Evolutionary conservation across 2,797 vertebrate genomes (phyloP).

Genomic region (Takifugu rubripes): DNA sequence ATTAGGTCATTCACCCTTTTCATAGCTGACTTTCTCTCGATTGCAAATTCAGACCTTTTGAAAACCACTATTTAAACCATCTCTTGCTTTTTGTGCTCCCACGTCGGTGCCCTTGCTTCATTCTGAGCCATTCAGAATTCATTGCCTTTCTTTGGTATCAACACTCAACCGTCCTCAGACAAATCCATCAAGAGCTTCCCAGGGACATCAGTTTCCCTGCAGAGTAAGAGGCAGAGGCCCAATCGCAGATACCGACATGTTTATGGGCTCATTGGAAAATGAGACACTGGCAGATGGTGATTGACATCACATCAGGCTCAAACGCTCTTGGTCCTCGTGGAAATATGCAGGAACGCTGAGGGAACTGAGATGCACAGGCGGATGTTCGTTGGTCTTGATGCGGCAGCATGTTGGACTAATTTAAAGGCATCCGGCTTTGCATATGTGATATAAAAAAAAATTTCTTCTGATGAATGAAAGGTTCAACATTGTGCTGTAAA

Average conservation of each 20-base stretch:
- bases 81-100: background rate
- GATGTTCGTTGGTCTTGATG: too few relatives aligned
- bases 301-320: slow-evolving; percentile 2
- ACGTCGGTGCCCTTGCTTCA: slow-evolving; percentile 2
- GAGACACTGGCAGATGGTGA: background rate
- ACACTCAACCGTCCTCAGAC: background rate
- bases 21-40: slow-evolving; percentile 26
- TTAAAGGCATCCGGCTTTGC: too few relatives aligned
- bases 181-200: slow-evolving; percentile 1
- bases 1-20: slow-evolving; percentile 41
- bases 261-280: background rate
- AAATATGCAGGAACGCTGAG: too few relatives aligned
- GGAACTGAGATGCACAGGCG: too few relatives aligned
- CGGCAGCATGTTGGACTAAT: too few relatives aligned
- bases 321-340: too few relatives aligned
- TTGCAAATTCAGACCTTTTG: slow-evolving; percentile 23
- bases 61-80: slow-evolving; percentile 9
- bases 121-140: background rate
- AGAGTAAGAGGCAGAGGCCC: slow-evolving; percentile 12
- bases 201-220: background rate
- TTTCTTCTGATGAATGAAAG: too few relatives aligned
- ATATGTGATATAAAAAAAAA: too few relatives aligned
- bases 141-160: background rate
- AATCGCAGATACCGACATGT: slow-evolving; percentile 13
- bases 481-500: too few relatives aligned